These are phyloP conservation scores for Eustalomyia histrio DNA, from an alignment of 2,888 invertebrate genomes.

Conservation along the genomic window DNA sequence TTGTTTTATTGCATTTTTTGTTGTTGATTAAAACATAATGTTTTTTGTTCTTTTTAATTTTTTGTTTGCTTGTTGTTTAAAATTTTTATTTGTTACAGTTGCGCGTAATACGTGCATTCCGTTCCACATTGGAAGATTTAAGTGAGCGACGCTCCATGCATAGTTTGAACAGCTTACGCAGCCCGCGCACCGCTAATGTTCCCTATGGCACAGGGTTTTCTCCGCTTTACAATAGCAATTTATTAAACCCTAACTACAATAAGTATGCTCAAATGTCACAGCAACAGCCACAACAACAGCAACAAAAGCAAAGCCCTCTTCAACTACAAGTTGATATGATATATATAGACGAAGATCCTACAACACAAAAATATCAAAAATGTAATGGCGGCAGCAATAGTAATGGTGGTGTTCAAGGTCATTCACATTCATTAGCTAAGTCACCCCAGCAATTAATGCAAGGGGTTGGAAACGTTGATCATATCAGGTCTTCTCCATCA, in stretches of 20 bases:
- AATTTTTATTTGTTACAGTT: slow-evolving; percentile 89
- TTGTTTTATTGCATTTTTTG: slow-evolving; percentile 59
- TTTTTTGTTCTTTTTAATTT: slow-evolving; percentile 66
- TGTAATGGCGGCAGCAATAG: slow-evolving; percentile 67
- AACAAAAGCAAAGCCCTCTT: slow-evolving; percentile 67
- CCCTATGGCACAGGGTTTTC: slow-evolving; percentile 70
- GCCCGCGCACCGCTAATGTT: slow-evolving; percentile 83
- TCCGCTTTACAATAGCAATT: slow-evolving; percentile 75
- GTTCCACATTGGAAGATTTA: slow-evolving; percentile 99
- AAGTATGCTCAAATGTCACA: slow-evolving; percentile 63
- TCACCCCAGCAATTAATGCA: neutral
- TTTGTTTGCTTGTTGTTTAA: slow-evolving; percentile 76
- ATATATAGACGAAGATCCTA: slow-evolving; percentile 85
- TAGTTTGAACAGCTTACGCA: slow-evolving; percentile 96
- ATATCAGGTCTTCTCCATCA: neutral
- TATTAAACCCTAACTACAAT: slow-evolving; percentile 72
- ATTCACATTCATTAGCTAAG: neutral
- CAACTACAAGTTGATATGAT: slow-evolving; percentile 83
- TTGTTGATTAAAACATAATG: slow-evolving; percentile 27
- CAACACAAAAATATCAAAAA: slow-evolving; percentile 66
- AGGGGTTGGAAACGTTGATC: neutral
- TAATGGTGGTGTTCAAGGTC: slow-evolving; percentile 10
- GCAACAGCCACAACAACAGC: slow-evolving; percentile 70
- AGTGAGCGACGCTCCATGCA: slow-evolving; percentile 99
- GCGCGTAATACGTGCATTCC: slow-evolving; percentile 99